Conservation (phyloP, 2,113 vertebrate species). For the Alethe castanea region DNA sequence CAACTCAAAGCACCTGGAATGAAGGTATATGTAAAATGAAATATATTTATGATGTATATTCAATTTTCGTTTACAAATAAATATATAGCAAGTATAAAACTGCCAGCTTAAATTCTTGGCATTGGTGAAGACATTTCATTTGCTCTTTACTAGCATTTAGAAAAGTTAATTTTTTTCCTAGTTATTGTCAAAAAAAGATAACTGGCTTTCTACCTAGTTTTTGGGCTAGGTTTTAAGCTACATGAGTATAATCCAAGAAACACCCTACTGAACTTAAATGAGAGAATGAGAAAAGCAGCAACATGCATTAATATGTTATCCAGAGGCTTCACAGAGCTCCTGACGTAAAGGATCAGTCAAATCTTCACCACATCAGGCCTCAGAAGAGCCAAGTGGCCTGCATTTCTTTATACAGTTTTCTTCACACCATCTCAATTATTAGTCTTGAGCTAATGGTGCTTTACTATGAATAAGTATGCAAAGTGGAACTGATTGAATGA, state of each 20-base stretch:
- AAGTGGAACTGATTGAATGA: neutral
- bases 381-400: neutral
- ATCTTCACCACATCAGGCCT: neutral
- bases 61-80: neutral
- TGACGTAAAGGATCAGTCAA: neutral
- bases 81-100: neutral
- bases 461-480: slow-evolving; percentile 20
- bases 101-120: neutral
- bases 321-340: neutral
- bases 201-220: neutral
- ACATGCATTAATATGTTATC: neutral
- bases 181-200: neutral
- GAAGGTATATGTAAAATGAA: neutral
- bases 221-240: neutral
- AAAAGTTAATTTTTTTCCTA: neutral
- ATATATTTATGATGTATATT: neutral
- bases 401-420: neutral
- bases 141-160: neutral
- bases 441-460: neutral
- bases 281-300: neutral
- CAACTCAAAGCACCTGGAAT: neutral
- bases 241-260: neutral
- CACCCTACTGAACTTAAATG: neutral
- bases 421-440: neutral
- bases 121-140: neutral